Evolutionary conservation across 2,888 invertebrate species (phyloP).

Genomic region (Drosophila pseudotalamancana): DNA sequence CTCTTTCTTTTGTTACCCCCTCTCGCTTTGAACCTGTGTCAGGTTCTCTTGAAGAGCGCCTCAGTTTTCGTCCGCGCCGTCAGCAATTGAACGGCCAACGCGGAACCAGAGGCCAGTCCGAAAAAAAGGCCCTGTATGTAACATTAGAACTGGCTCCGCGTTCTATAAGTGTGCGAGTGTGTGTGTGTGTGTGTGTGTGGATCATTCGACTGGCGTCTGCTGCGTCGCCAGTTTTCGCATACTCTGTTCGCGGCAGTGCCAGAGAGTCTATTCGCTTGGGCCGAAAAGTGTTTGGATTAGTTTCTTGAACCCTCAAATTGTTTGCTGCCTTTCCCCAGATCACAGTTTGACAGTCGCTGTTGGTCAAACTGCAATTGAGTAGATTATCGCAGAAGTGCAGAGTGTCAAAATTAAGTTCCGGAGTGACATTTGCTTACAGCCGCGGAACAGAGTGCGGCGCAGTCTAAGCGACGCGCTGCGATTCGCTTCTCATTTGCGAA

Average conservation of each 20-base stretch:
- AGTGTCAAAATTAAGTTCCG: too few species aligned
- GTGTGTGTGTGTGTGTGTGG: not conserved
- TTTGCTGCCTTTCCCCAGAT: too few species aligned
- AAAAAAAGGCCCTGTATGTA: not conserved
- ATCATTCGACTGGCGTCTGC: slow-evolving; percentile 1
- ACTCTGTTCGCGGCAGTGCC: too few species aligned
- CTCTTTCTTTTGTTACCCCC: not conserved
- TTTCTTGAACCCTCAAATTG: too few species aligned
- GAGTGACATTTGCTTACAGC: too few species aligned
- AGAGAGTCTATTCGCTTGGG: not conserved
- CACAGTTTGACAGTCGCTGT: not conserved
- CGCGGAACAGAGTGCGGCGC: too few species aligned
- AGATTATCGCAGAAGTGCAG: too few species aligned
- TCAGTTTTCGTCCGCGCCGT: slow-evolving; percentile 39
- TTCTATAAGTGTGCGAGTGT: too few species aligned
- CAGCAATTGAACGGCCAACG: slow-evolving; percentile 33
- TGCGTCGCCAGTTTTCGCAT: slow-evolving; percentile 18
- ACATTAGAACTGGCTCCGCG: not conserved
- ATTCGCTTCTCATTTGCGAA: too few species aligned
- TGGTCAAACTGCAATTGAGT: too few species aligned
- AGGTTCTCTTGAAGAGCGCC: slow-evolving; percentile 8
- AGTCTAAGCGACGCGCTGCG: too few species aligned
- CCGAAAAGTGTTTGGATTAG: too few species aligned
- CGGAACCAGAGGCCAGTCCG: slow-evolving; percentile 11
- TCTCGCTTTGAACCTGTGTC: not conserved